These are phyloP conservation scores for Rattus norvegicus DNA, from an alignment of 2,113 vertebrate genomes.

Conservation along the genomic window DNA sequence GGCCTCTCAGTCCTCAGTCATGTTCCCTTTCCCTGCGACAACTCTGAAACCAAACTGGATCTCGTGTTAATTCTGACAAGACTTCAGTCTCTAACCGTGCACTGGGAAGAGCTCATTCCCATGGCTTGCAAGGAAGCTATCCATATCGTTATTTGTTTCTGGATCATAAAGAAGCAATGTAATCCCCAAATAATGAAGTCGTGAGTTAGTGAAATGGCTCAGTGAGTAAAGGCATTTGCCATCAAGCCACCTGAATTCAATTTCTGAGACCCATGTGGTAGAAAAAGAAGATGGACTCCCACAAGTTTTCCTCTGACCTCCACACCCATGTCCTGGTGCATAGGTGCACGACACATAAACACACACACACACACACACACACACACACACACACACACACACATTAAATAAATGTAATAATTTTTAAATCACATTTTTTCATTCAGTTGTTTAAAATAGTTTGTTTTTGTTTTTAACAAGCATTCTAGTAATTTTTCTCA, in stretches of 20 bases:
- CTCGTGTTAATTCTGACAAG: conserved; percentile 12
- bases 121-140: background rate
- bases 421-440: conserved; percentile 34
- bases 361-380: background rate
- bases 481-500: conserved; percentile 56
- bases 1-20: conserved; percentile 27
- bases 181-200: conserved; percentile 53
- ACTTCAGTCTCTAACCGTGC: background rate
- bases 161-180: background rate
- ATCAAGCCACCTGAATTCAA: background rate
- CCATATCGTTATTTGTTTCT: conserved; percentile 25
- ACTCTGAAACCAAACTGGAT: conserved; percentile 20
- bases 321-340: background rate
- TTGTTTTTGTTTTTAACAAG: background rate
- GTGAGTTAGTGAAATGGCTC: background rate
- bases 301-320: background rate
- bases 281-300: background rate
- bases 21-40: conserved; percentile 42
- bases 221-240: background rate
- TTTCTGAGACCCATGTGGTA: background rate
- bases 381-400: too few relatives aligned
- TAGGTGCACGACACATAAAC: too few relatives aligned
- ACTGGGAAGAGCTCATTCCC: background rate
- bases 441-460: background rate
- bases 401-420: background rate